Base-by-base conservation (phyloP, 2,888 invertebrate genomes). In the Isoperla grammatica region DNA sequence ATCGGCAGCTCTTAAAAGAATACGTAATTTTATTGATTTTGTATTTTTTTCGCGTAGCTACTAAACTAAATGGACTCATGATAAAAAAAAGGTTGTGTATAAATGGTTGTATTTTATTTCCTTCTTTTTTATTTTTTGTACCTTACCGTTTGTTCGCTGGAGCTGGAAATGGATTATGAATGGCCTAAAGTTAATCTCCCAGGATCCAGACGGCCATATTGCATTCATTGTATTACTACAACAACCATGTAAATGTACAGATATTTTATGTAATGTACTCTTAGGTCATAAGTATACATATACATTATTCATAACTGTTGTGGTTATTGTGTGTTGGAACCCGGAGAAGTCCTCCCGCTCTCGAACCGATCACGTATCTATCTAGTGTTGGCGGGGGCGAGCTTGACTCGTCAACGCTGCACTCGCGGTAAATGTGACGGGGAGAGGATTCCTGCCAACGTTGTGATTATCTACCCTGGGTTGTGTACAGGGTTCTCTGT, bases 221-320 rank as follows among this genome's bases (percentile, higher is more conserved):
- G 17, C 45, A 45, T 15, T 35, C 29, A 50, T 39, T 53, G 37
- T 49, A 49, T 23, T 53, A 53, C 19, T 39, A 39, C 15, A 45
- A 50, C 49, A 53, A 22, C 37, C 35, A 15, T 53, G 53, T 62
- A 48, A 59, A 57, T 62, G 62, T 62, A 62, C 62, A 62, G 57
- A 62, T 62, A 62, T 62, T 62, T 62, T 62, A 62, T 62, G 62
- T 59, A 61, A 45, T 53, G 53, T 53, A 53, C 53, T 53, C 53
- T 37, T 53, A 53, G 53, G n/a, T 46, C 35, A 37, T 53, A 50
- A 50, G 23, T 50, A 50, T 53, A 53, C 13, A 50, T 37, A 49
- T 37, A 53, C 22, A 53, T 49, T 49, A 49, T 11, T 29, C 4
- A 6, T 29, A 4, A 49, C 13, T 9, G 19, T 45, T 45, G 12